These are phyloP conservation scores for Tenthredo scrophulariae DNA, from an alignment of 2,888 invertebrate genomes.

Conservation along the genomic window DNA sequence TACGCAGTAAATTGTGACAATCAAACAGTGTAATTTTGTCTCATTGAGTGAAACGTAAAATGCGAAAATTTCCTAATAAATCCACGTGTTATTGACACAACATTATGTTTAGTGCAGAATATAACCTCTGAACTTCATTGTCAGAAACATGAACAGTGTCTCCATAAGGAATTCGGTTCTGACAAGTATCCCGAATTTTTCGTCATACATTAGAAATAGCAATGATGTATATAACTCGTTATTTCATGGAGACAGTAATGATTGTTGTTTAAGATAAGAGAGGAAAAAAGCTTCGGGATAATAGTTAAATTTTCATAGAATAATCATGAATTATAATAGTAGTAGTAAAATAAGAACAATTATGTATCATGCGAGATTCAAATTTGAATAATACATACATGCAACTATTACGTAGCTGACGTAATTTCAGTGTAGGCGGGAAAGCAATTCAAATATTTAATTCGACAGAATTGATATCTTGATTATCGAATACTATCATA, in stretches of 20 bases:
- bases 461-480: background rate
- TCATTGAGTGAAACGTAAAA: background rate
- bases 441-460: slow-evolving; percentile 19
- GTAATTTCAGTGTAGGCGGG: background rate
- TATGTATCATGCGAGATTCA: background rate
- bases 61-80: background rate
- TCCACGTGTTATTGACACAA: background rate
- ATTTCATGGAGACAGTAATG: background rate
- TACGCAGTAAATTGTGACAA: background rate
- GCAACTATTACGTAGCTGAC: background rate
- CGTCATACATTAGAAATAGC: background rate
- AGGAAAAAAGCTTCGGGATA: background rate
- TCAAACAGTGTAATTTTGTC: background rate
- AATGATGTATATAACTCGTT: background rate
- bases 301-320: background rate
- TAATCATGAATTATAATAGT: background rate
- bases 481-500: background rate
- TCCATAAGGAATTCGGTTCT: background rate
- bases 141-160: background rate
- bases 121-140: background rate
- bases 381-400: slow-evolving; percentile 1
- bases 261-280: background rate
- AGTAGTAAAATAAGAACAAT: background rate
- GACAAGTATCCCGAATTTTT: background rate
- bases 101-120: background rate